phyloP scores from a whole-genome alignment of 2,113 vertebrate genomes.

The Mandrillus leucophaeus region DNA sequence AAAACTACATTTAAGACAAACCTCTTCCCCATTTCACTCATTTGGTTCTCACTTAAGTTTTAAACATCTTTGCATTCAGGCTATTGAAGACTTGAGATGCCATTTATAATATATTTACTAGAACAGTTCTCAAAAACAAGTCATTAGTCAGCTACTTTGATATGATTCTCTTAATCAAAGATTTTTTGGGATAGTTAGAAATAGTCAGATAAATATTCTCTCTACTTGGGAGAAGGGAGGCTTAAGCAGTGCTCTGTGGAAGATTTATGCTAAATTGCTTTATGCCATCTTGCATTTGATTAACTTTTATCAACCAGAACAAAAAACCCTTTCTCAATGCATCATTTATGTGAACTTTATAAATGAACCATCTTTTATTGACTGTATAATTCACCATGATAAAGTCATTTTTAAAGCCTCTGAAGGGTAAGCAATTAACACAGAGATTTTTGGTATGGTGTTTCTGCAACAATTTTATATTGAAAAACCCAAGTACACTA shows the following conservation, averaged over 20 bases:
- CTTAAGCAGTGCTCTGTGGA: neutral
- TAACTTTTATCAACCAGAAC: constrained; percentile 75
- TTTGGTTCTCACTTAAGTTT: constrained; percentile 70
- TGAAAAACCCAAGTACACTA: neutral
- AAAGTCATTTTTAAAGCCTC: constrained; percentile 44
- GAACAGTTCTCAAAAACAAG: constrained; percentile 58
- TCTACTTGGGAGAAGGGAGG: neutral
- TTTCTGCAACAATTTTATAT: constrained; percentile 45
- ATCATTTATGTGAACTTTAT: constrained; percentile 73
- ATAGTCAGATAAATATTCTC: constrained; percentile 50
- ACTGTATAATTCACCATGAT: constrained; percentile 42
- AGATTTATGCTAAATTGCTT: constrained; percentile 54
- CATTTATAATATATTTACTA: constrained; percentile 80
- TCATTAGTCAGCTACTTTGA: constrained; percentile 63
- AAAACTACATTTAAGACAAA: constrained; percentile 31
- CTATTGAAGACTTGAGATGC: constrained; percentile 67
- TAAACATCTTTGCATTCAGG: constrained; percentile 72
- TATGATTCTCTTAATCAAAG: constrained; percentile 62
- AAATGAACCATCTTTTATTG: constrained; percentile 66
- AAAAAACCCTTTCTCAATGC: constrained; percentile 48
- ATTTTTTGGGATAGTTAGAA: constrained; percentile 60
- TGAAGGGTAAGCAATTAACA: constrained; percentile 59
- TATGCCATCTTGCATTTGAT: constrained; percentile 74
- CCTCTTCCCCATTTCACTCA: neutral
- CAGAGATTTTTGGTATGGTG: neutral